phyloP scores from a whole-genome alignment of 1,140 invertebrate species.

The Coenobita brevimanus region DNA sequence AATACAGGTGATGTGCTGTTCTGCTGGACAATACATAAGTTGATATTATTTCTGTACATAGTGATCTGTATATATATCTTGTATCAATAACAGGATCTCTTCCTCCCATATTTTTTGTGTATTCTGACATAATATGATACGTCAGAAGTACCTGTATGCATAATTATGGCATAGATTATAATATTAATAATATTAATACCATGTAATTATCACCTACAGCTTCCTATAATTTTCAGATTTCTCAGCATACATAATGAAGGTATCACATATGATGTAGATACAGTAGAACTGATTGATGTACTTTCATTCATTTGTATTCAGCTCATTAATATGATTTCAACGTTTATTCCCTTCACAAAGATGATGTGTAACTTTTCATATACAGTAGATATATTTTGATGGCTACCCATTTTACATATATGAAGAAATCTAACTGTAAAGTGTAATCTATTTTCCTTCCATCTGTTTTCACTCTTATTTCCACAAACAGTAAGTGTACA shows the following conservation, averaged over 20 bases:
- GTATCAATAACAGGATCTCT: constrained; percentile 32
- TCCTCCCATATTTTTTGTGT: constrained; percentile 28
- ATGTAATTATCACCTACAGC: no score
- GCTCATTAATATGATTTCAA: neutral
- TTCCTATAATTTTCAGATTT: no score
- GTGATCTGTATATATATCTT: constrained; percentile 47
- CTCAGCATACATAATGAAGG: no score
- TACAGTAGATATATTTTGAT: constrained; percentile 31
- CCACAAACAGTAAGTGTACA: no score
- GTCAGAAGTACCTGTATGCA: neutral
- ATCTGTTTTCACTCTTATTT: no score
- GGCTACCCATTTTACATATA: constrained; percentile 12
- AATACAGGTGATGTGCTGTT: neutral
- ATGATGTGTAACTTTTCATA: constrained; percentile 8
- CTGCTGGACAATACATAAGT: constrained; percentile 39
- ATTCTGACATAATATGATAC: constrained; percentile 21
- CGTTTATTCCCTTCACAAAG: neutral
- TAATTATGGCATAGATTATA: constrained; percentile 10
- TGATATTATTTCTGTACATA: constrained; percentile 43
- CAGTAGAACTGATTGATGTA: neutral
- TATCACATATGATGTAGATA: no score
- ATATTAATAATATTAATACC: no score
- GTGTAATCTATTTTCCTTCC: neutral
- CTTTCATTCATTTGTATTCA: neutral
- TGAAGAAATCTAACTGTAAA: constrained; percentile 10